Base-by-base conservation (phyloP, 2,888 invertebrate genomes). In the Drosophila setosimentum region DNA sequence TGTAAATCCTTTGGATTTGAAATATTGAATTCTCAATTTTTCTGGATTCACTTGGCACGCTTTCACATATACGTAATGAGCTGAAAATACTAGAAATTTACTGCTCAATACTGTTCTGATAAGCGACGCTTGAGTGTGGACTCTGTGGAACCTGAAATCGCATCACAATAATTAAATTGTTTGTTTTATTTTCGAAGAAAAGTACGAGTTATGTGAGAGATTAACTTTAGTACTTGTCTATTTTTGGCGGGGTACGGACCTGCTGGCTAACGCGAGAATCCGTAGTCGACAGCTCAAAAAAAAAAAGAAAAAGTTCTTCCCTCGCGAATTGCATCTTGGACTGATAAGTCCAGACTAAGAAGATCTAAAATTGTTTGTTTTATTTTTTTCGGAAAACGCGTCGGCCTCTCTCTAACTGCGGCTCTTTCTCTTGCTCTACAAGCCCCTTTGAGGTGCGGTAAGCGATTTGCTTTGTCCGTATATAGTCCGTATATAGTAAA, bases 181-280 rank as follows among this genome's bases (percentile, higher is more conserved):
- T 63, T 73, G 55, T 62, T 66, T 37, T 62, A 54, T 68, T 87
- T 88, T 85, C 62, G 63, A 83, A 75, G 87, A 89, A 85, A 85
- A 85, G 73, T 83, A 50, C 85, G 78, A 83, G 80, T 80, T 75
- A 69, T 67, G 58, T 65, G 70, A 67, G 68, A 48, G 68, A 40
- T 78, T 73, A 70, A 65, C 60, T 63, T 86, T 78, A 86, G 85
- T 86, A 69, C 87, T 87, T 59, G 77, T 89, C 83, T 69, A 90
- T 90, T 86, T 90, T 86, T 82, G 90, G 81, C 89, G 74, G 87
- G 72, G 81, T 78, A 88, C 88, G 83, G 85, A 88, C 72, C 83
- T 83, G 73, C 83, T 88, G 71, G 78, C 83, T 89, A 66, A 75
- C 88, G 69, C 80, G 84, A 82, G 70, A 74, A 72, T 65, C 61